These are phyloP conservation scores for Chromobotia macracanthus DNA, from an alignment of 2,797 vertebrate genomes.

Conservation along the genomic window DNA sequence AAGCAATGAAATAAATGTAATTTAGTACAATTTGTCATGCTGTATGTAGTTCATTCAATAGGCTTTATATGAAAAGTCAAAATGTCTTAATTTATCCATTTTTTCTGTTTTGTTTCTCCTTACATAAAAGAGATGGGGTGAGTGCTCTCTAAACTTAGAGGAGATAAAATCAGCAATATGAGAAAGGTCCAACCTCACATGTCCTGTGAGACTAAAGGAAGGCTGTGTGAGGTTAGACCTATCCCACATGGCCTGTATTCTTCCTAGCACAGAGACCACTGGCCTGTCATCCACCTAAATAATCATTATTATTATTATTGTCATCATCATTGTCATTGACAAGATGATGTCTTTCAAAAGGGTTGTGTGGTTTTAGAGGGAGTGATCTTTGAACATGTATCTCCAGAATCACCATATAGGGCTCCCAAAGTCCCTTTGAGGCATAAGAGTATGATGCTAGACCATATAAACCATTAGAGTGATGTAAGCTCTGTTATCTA, in stretches of 20 bases:
- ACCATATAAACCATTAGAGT: conserved; percentile 32
- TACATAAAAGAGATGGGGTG: conserved; percentile 76
- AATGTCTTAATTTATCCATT: conserved; percentile 26
- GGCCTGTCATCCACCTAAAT: conserved; percentile 75
- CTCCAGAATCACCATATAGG: background rate
- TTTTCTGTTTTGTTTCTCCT: background rate
- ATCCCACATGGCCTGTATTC: conserved; percentile 89
- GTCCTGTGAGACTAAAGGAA: conserved; percentile 90
- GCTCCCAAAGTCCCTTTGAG: background rate
- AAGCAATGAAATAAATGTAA: background rate
- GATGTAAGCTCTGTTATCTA: conserved; percentile 54
- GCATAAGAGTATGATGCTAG: background rate
- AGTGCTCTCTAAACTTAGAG: conserved; percentile 83
- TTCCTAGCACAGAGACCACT: conserved; percentile 82
- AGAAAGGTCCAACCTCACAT: conserved; percentile 90
- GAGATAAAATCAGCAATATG: conserved; percentile 88
- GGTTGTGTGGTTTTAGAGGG: too few species aligned
- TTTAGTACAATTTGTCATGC: background rate
- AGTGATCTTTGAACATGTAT: background rate
- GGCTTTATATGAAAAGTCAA: conserved; percentile 24
- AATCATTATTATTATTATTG: conserved; percentile 39
- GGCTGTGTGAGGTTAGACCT: conserved; percentile 94
- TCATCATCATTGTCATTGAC: too few species aligned
- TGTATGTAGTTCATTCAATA: background rate
- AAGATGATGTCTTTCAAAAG: too few species aligned